Evolutionary conservation across 2,888 invertebrate species (phyloP).

Genomic region (Cephus nigrinus): DNA sequence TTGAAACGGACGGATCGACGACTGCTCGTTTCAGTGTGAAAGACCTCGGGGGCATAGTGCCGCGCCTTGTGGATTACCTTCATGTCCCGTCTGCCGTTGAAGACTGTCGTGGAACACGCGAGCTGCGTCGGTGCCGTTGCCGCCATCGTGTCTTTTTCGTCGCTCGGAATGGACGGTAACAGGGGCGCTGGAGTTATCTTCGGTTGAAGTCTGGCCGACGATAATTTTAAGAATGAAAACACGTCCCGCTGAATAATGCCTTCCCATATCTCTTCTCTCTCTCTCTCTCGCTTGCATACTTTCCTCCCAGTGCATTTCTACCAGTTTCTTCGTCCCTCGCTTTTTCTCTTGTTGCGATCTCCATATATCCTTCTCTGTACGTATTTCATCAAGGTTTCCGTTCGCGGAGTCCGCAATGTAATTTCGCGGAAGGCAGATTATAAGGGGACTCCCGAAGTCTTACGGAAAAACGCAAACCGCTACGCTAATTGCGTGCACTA

Average conservation of each 20-base stretch:
- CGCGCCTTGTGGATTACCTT: not conserved
- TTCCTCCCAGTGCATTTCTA: not conserved
- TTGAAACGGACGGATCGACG: not conserved
- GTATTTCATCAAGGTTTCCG: not conserved
- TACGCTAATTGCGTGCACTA: constrained; percentile 40
- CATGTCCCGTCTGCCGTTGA: constrained; percentile 19
- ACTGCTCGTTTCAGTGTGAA: not conserved
- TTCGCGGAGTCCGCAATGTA: constrained; percentile 12
- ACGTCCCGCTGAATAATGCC: not conserved
- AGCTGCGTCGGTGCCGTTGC: constrained; percentile 14
- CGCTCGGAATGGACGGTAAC: not conserved
- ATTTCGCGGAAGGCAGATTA: constrained; percentile 28
- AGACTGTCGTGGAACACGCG: constrained; percentile 34
- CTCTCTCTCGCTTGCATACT: not conserved
- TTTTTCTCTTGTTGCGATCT: not conserved
- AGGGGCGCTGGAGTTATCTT: not conserved
- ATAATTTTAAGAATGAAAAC: not conserved
- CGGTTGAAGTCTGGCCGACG: not conserved
- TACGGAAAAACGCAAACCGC: constrained; percentile 18
- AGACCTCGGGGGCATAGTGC: not conserved
- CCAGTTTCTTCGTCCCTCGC: not conserved
- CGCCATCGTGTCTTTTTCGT: not conserved
- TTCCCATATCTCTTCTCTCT: not conserved
- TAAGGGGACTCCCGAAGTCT: not conserved
- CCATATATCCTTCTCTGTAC: not conserved